Conservation (phyloP, 2,888 invertebrate genomes). For the Xylocampa areola region DNA sequence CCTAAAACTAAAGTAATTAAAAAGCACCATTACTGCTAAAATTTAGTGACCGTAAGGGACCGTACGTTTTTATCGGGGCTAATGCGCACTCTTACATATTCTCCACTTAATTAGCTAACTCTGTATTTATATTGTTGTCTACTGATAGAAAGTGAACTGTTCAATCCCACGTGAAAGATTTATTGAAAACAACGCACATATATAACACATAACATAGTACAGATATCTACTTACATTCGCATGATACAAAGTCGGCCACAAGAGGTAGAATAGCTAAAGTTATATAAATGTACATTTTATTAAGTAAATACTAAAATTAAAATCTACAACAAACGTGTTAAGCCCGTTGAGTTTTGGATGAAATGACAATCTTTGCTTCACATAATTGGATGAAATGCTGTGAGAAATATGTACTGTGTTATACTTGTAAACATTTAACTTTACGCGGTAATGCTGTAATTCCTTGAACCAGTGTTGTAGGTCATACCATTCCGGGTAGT, state of each 20-base stretch:
- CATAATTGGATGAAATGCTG: conserved; percentile 12
- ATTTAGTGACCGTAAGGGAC: no score
- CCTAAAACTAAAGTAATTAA: no score
- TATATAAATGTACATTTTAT: conserved; percentile 48
- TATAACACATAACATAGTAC: background rate
- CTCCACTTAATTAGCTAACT: no score
- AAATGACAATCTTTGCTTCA: conserved; percentile 27
- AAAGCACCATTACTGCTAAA: no score
- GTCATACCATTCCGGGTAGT: conserved; percentile 4
- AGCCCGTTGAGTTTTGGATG: conserved; percentile 9
- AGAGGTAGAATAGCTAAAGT: conserved; percentile 43
- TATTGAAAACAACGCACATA: background rate
- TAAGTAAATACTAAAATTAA: conserved; percentile 6
- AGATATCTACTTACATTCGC: conserved; percentile 48
- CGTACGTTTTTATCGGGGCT: no score
- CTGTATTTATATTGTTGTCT: no score
- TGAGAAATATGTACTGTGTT: conserved; percentile 26
- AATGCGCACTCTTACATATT: no score
- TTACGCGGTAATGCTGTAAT: conserved; percentile 32
- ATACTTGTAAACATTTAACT: conserved; percentile 36
- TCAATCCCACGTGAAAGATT: background rate
- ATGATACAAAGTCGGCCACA: conserved; percentile 33
- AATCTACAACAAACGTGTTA: conserved; percentile 16
- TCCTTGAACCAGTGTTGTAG: conserved; percentile 26
- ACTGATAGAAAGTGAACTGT: no score